Percentiles rank a stretch among this genome's conserved stretches.
phyloP scores from a whole-genome alignment of 2,797 vertebrate species.

The Tadarida brasiliensis region DNA sequence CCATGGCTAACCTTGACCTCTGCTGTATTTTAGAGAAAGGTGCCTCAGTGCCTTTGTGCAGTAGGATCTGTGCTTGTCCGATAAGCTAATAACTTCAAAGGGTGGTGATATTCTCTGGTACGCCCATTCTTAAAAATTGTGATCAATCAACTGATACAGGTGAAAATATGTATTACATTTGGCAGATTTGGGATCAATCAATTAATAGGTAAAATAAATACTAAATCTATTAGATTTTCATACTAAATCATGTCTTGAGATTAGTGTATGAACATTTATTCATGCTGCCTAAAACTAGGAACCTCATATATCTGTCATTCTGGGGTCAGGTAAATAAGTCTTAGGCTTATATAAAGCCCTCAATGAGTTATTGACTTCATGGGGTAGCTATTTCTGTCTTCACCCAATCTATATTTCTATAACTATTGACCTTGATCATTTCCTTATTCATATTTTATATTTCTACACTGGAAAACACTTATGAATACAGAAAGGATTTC shows the following conservation, averaged over 20 bases:
- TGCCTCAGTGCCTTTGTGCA: background rate
- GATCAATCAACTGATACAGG: background rate
- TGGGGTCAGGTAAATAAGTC: background rate
- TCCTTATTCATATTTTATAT: background rate
- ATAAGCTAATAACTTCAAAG: background rate
- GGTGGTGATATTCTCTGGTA: background rate
- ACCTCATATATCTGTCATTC: background rate
- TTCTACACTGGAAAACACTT: background rate
- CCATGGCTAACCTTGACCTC: background rate
- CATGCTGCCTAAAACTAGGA: background rate
- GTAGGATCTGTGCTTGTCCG: background rate
- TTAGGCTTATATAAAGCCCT: background rate
- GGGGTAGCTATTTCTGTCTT: background rate
- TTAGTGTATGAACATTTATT: background rate
- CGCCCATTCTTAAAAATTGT: background rate
- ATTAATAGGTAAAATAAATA: background rate
- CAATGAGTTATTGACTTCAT: background rate
- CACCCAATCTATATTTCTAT: background rate
- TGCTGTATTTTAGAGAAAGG: slow-evolving; percentile 17
- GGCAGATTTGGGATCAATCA: background rate
- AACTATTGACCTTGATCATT: background rate
- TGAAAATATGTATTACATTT: background rate
- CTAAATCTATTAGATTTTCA: background rate
- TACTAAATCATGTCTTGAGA: background rate
- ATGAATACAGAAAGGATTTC: slow-evolving; percentile 22